Percentiles rank a stretch among this genome's conserved stretches.
These are phyloP conservation scores for Centropristis striata DNA, from an alignment of 2,113 vertebrate species.

Conservation along the genomic window DNA sequence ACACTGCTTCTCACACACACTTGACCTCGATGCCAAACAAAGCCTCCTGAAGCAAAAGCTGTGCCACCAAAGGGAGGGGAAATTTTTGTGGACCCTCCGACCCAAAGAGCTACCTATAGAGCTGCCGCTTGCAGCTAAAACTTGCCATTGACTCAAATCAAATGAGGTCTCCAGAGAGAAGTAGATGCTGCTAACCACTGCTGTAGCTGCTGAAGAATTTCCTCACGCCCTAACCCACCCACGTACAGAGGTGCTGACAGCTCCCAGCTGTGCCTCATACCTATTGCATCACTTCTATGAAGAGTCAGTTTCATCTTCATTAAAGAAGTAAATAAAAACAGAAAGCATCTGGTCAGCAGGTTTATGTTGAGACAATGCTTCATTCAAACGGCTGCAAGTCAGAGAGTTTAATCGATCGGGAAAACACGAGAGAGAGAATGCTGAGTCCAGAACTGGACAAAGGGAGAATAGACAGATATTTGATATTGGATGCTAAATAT, in stretches of 20 bases:
- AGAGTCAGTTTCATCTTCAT: slow-evolving; percentile 38
- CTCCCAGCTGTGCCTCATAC: slow-evolving; percentile 11
- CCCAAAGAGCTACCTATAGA: no score
- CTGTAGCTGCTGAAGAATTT: slow-evolving; percentile 6
- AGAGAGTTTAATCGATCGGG: slow-evolving; percentile 14
- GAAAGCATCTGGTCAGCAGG: slow-evolving; percentile 50
- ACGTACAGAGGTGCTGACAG: slow-evolving; percentile 21
- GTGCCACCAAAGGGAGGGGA: no score
- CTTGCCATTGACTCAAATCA: slow-evolving; percentile 8
- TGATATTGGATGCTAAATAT: slow-evolving; percentile 26
- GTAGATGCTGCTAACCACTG: background rate
- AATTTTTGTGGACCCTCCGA: no score
- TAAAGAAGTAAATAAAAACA: slow-evolving; percentile 34
- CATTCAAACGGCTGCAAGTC: slow-evolving; percentile 24
- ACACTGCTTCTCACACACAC: no score
- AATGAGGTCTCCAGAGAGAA: background rate
- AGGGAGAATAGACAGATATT: slow-evolving; percentile 9
- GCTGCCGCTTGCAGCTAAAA: background rate
- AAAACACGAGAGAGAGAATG: slow-evolving; percentile 19
- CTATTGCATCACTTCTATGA: slow-evolving; percentile 20
- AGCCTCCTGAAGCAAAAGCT: no score
- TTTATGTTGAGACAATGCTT: slow-evolving; percentile 33
- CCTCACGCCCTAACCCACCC: background rate
- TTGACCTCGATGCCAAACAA: no score
- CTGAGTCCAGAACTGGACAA: slow-evolving; percentile 12